phyloP scores from a whole-genome alignment of 2,797 vertebrate species.

The Cercopithecus diana region DNA sequence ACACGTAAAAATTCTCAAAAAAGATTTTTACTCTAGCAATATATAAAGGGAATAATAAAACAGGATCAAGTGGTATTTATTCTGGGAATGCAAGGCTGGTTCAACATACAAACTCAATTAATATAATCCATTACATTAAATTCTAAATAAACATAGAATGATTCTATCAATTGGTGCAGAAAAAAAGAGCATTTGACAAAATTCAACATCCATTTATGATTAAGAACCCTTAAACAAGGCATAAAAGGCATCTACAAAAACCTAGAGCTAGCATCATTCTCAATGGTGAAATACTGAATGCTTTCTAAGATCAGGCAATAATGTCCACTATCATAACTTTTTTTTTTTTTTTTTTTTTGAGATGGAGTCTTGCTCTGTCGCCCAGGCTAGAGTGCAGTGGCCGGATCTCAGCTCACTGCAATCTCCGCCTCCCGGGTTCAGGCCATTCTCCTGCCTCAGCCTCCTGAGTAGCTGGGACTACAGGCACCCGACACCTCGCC shows the following conservation, averaged over 20 bases:
- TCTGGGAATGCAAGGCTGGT: neutral
- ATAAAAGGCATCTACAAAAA: neutral
- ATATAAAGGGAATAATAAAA: neutral
- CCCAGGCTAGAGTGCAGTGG: too few relatives aligned
- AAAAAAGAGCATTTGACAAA: neutral
- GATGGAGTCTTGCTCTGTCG: too few relatives aligned
- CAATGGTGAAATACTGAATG: neutral
- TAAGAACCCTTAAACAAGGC: neutral
- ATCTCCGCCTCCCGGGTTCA: too few relatives aligned
- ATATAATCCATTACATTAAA: neutral
- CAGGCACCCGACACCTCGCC: too few relatives aligned
- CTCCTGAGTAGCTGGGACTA: too few relatives aligned
- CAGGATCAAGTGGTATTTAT: neutral
- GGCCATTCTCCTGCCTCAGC: too few relatives aligned
- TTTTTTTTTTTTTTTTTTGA: too few relatives aligned
- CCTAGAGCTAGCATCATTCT: neutral
- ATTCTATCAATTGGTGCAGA: neutral
- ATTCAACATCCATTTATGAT: neutral
- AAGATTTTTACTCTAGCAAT: neutral
- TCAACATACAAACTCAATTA: neutral
- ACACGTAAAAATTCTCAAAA: neutral
- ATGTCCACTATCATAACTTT: neutral
- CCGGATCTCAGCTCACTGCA: too few relatives aligned
- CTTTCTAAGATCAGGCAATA: neutral
- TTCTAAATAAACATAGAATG: neutral